Base-by-base conservation (phyloP, 2,113 vertebrate genomes). In the Eulemur macaco region DNA sequence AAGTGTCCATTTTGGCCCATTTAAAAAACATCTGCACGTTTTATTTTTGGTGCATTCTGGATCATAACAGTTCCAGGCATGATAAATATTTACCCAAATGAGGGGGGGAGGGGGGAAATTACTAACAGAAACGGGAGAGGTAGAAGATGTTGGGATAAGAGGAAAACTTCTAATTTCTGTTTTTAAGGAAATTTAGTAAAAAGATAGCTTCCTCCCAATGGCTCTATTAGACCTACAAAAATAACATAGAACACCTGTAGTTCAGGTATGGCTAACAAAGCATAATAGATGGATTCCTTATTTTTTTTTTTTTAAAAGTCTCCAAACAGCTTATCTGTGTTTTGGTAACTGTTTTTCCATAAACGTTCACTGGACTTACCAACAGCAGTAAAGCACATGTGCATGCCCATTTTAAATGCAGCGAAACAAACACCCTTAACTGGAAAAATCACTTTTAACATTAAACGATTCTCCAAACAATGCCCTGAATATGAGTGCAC, bases 21-120 rank as follows among this genome's bases (percentile, higher is more conserved):
- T 94, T 93, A n/a, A 90, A 86, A 89, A 94, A 85, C 96, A 97
- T 97, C 97, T 98, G 97, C 29, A 37, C 14, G 29, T 85, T 91
- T 97, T 86, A 69, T 84, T 88, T 93, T 93, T 71, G 31, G 78
- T 84, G 80, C 37, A 76, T 83, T 87, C 66, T 97, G 86, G 69
- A 31, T 86, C 83, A 23, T 84, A 89, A 81, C 95, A 69, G 83
- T 96, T 80, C 52, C 58, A 45, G 86, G 84, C n/a, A 50, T 58
- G 37, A 12, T 82, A 80, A 89, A 37, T 80, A 71, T 89, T 95
- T 83, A 64, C 39, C 50, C 89, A 93, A 60, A 89, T 45, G 95
- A 86, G 21, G 60, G 47, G 82, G 85, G 47, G 45, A 66, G 5
- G 34, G 56, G 66, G 14, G 1, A 86, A 69, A 42, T 73, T 45